These are phyloP conservation scores for Montipora efflorescens DNA, from an alignment of 64 coral and sea anemone species.

Conservation along the genomic window DNA sequence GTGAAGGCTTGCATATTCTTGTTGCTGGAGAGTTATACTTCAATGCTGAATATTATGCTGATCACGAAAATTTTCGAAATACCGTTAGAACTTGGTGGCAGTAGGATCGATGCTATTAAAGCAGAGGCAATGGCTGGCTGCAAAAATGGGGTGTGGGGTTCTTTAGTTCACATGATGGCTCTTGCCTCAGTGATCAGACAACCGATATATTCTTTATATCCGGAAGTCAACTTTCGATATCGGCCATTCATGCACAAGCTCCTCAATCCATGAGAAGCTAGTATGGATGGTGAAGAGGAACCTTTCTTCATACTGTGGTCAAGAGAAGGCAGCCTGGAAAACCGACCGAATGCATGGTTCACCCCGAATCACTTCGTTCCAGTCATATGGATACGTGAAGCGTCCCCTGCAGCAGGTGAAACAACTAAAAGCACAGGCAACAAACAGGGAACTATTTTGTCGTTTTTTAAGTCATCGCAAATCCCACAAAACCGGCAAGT, in stretches of 20 bases:
- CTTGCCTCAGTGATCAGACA: not conserved
- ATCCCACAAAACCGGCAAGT: conserved; percentile 38
- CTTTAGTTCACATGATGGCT: not conserved
- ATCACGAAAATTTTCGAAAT: not conserved
- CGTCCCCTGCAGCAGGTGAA: not conserved
- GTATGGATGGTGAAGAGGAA: not conserved
- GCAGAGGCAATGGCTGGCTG: not conserved
- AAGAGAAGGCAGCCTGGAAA: conserved; percentile 26
- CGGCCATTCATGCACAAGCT: not conserved
- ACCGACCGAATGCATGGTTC: conserved; percentile 24
- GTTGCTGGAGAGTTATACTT: not conserved
- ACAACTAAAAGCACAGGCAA: conserved; percentile 26
- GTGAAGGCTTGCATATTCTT: not conserved
- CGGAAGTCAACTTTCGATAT: not conserved
- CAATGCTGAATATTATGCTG: not conserved
- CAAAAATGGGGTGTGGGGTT: not conserved
- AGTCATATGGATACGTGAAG: conserved; percentile 3
- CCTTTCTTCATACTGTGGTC: conserved; percentile 44
- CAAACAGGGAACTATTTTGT: conserved; percentile 56
- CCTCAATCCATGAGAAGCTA: not conserved
- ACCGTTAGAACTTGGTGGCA: not conserved
- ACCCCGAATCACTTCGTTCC: conserved; percentile 41
- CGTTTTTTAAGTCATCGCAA: conserved; percentile 51
- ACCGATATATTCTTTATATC: not conserved
- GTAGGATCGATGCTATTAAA: not conserved